Evolutionary conservation across 2,113 vertebrate genomes (phyloP).

Genomic region (Gallinago undulata): DNA sequence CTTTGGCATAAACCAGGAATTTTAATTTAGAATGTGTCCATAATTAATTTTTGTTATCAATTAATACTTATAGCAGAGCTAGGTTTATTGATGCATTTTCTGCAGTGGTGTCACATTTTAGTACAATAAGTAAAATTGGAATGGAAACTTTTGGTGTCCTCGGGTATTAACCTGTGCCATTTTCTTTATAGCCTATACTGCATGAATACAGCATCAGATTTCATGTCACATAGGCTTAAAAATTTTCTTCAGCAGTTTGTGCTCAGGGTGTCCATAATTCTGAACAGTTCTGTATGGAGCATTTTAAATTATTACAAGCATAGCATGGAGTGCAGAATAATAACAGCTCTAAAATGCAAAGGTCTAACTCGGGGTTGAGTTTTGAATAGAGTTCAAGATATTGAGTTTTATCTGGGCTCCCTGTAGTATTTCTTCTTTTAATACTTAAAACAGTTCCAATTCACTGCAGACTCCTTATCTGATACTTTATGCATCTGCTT

Average conservation of each 20-base stretch:
- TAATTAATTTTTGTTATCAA: background rate
- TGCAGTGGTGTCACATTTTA: background rate
- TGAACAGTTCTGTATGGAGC: background rate
- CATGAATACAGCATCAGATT: constrained; percentile 3
- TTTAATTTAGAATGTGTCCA: background rate
- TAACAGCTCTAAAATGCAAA: background rate
- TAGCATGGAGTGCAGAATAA: constrained; percentile 8
- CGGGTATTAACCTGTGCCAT: background rate
- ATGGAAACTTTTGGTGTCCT: background rate
- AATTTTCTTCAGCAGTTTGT: background rate
- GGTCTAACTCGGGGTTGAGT: constrained; percentile 5
- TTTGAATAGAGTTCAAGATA: constrained; percentile 32
- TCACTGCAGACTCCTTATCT: constrained; percentile 3
- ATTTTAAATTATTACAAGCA: constrained; percentile 30
- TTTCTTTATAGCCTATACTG: background rate
- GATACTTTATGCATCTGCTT: constrained; percentile 54
- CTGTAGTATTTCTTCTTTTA: constrained; percentile 30
- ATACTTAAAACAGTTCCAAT: constrained; percentile 43
- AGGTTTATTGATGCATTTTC: background rate
- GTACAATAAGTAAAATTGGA: background rate
- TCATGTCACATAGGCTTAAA: background rate
- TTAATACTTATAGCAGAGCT: background rate
- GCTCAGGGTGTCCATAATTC: constrained; percentile 3
- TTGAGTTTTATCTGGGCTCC: background rate
- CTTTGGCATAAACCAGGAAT: background rate